Evolutionary conservation across 2,888 invertebrate genomes (phyloP).

Genomic region (Byasa hedistus): DNA sequence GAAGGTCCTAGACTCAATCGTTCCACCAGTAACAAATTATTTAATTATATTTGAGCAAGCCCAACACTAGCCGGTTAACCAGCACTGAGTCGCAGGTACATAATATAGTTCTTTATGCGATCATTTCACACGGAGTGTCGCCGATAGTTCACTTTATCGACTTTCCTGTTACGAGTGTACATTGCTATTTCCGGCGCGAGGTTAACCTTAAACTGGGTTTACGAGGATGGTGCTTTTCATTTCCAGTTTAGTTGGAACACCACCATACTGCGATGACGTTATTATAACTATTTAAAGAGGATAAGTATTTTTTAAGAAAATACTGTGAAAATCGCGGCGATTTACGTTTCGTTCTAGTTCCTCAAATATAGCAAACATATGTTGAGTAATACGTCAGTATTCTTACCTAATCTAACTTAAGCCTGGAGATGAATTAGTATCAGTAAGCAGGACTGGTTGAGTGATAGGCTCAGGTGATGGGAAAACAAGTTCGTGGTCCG

Average conservation of each 20-base stretch:
- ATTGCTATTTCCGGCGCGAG: slow-evolving; percentile 17
- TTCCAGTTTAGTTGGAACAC: not conserved
- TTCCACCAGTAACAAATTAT: not conserved
- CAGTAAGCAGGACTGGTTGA: no score
- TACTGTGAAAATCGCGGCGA: no score
- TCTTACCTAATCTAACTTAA: no score
- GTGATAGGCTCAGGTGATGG: no score
- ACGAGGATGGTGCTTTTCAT: not conserved
- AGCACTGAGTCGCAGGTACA: slow-evolving; percentile 8
- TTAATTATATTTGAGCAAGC: not conserved
- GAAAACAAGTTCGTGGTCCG: no score
- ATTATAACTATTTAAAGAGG: not conserved
- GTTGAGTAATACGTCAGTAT: no score
- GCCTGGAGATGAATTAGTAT: no score
- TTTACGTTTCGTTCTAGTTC: no score
- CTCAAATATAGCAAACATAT: no score
- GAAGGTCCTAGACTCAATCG: no score
- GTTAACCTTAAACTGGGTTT: slow-evolving; percentile 9
- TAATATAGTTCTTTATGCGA: slow-evolving; percentile 16
- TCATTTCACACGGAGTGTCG: slow-evolving; percentile 11
- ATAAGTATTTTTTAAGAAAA: no score
- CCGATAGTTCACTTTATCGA: slow-evolving; percentile 14
- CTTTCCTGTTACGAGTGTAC: slow-evolving; percentile 18
- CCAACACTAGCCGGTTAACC: slow-evolving; percentile 7
- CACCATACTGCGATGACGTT: not conserved